Percentiles rank a stretch among this genome's conserved stretches.
Conservation (phyloP, 92 coral and sea anemone genomes). For the Bergia puertoricense region DNA sequence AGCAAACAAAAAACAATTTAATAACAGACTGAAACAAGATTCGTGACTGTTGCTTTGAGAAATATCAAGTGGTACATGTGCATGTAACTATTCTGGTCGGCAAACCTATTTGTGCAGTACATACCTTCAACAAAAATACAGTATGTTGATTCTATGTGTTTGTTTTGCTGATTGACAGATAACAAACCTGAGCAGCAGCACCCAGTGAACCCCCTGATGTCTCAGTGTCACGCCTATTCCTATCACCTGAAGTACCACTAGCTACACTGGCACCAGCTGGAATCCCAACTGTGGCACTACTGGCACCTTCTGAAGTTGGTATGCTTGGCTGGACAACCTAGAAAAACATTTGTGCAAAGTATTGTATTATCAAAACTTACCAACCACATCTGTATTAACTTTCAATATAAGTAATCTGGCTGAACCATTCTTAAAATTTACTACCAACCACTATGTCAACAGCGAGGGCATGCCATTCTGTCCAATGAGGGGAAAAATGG, state of each 20-base stretch:
- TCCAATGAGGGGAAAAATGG: too few species aligned
- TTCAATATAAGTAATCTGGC: too few species aligned
- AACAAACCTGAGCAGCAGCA: conserved; percentile 54
- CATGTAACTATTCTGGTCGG: too few species aligned
- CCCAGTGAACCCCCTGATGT: conserved; percentile 64
- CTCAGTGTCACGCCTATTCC: conserved; percentile 69
- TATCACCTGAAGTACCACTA: conserved; percentile 56
- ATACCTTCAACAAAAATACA: neutral
- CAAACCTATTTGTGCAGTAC: neutral
- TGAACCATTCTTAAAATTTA: too few species aligned
- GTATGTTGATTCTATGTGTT: neutral
- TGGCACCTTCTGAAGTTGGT: conserved; percentile 26
- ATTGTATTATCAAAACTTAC: neutral
- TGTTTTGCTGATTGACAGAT: too few species aligned
- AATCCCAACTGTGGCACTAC: neutral
- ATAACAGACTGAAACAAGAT: neutral
- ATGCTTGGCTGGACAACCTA: conserved; percentile 23
- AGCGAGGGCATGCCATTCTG: too few species aligned
- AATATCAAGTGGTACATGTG: too few species aligned
- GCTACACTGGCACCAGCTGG: conserved; percentile 45
- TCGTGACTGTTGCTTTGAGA: too few species aligned
- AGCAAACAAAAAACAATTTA: conserved; percentile 2
- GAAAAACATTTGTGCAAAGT: neutral
- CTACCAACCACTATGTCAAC: too few species aligned
- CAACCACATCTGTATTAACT: too few species aligned